Evolutionary conservation across 2,797 vertebrate genomes (phyloP).

Genomic region (Enteromius afrohamiltoni): DNA sequence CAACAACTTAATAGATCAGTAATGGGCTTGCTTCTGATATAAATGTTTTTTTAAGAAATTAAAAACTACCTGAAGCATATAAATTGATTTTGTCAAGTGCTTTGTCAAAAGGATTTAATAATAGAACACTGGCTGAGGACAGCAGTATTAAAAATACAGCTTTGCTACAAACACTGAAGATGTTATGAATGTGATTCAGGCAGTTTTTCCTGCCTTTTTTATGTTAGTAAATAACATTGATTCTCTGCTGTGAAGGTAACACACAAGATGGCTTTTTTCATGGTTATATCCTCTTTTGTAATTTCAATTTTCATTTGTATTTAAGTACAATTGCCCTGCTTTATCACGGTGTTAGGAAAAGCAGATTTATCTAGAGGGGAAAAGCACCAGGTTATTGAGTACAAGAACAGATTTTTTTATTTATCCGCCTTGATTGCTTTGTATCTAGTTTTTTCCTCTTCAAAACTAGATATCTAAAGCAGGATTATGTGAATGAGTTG

Average conservation of each 20-base stretch:
- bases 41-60: not conserved
- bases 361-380: conserved; percentile 23
- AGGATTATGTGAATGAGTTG: conserved; percentile 26
- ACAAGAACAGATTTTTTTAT: conserved; percentile 26
- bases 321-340: not conserved
- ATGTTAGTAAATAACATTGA: not conserved
- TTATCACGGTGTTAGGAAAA: not conserved
- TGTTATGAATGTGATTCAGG: not conserved
- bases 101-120: not conserved
- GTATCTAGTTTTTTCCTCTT: not conserved
- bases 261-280: not conserved
- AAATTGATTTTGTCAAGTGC: not conserved
- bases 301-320: conserved; percentile 10
- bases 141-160: not conserved
- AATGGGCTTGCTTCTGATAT: not conserved
- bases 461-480: conserved; percentile 23
- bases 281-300: not conserved
- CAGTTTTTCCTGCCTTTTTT: not conserved
- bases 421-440: conserved; percentile 37
- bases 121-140: not conserved
- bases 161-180: not conserved
- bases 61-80: not conserved
- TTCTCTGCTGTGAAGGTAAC: not conserved
- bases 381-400: conserved; percentile 17
- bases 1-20: not conserved